These are phyloP conservation scores for Mesorhabditis spiculigera DNA, from an alignment of 2,888 invertebrate species.

Conservation along the genomic window DNA sequence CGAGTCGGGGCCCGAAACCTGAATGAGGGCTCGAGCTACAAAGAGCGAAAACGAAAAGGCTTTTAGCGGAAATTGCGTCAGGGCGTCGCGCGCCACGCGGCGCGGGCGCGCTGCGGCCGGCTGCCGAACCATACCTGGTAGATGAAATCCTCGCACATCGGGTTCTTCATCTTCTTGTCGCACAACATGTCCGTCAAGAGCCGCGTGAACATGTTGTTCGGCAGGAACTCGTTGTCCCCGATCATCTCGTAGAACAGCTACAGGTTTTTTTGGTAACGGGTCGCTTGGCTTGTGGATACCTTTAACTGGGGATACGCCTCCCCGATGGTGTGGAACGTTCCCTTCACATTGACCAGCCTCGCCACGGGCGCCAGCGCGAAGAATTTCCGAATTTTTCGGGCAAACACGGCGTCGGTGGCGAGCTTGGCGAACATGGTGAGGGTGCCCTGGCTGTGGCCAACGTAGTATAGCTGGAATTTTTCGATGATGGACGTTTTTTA, in stretches of 20 bases:
- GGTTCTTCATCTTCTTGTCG: conserved; percentile 38
- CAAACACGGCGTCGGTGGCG: conserved; percentile 34
- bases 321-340: conserved; percentile 38
- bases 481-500: not conserved
- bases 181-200: conserved; percentile 50
- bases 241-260: conserved; percentile 46
- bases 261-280: conserved; percentile 7
- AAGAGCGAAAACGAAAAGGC: no score
- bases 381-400: conserved; percentile 49
- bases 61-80: no score
- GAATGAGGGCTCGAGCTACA: conserved; percentile 2
- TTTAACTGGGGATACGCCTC: conserved; percentile 41
- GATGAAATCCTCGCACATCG: conserved; percentile 49
- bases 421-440: conserved; percentile 54
- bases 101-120: no score
- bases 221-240: conserved; percentile 53
- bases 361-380: conserved; percentile 57
- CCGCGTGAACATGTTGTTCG: conserved; percentile 50
- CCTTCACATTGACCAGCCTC: conserved; percentile 34
- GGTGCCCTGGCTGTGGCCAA: conserved; percentile 41
- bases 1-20: conserved; percentile 51
- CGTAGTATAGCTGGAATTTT: conserved; percentile 22
- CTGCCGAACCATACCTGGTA: conserved; percentile 17
- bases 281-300: conserved; percentile 12
- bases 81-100: no score